Evolutionary conservation across 2,888 invertebrate genomes (phyloP).

Genomic region (Glaucopsyche alexis): DNA sequence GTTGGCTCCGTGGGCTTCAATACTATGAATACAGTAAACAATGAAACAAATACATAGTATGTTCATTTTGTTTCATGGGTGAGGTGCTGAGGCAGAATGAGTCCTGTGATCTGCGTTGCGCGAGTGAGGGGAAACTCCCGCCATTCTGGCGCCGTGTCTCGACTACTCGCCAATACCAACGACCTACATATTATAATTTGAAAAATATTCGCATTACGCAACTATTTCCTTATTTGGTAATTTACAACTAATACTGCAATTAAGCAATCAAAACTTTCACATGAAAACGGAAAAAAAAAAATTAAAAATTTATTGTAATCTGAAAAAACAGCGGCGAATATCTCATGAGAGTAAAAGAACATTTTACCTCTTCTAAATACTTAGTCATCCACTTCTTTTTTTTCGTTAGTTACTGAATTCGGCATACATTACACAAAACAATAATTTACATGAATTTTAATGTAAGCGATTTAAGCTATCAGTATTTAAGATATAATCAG

Average conservation of each 20-base stretch:
- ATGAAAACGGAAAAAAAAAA: not conserved
- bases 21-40: not conserved
- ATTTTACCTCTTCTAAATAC: too few relatives aligned
- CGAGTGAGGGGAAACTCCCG: conserved; percentile 40
- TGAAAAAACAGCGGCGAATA: not conserved
- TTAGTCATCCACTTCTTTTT: too few relatives aligned
- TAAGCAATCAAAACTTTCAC: not conserved
- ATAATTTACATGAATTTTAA: not conserved
- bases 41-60: not conserved
- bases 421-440: not conserved
- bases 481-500: conserved; percentile 29
- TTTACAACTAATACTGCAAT: not conserved
- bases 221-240: not conserved
- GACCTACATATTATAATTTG: conserved; percentile 33
- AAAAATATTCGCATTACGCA: not conserved
- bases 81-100: not conserved
- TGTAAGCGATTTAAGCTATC: conserved; percentile 21
- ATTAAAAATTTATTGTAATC: not conserved
- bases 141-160: conserved; percentile 41
- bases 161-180: conserved; percentile 38
- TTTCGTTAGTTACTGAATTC: not conserved
- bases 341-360: too few relatives aligned
- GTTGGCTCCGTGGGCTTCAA: conserved; percentile 33
- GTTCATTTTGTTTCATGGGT: conserved; percentile 17
- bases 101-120: conserved; percentile 12